phyloP scores from a whole-genome alignment of 2,113 vertebrate species.

The Actinemys pallida region DNA sequence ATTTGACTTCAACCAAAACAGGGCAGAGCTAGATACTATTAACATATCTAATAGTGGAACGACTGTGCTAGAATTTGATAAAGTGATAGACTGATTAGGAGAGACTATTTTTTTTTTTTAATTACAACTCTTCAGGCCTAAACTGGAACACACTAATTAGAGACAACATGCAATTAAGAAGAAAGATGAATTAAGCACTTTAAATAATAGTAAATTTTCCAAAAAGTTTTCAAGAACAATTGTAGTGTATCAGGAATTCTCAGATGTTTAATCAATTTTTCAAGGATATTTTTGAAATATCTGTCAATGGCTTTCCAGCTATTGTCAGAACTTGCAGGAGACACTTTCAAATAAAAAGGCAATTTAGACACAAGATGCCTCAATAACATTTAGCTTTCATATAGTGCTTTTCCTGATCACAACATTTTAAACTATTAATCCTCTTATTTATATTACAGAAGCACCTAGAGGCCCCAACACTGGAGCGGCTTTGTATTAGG shows the following conservation, averaged over 20 bases:
- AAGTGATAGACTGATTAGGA: not conserved
- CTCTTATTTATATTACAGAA: not conserved
- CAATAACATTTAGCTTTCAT: not conserved
- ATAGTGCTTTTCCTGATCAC: not conserved
- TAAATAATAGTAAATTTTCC: not conserved
- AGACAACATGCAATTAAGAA: not conserved
- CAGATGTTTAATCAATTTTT: not conserved
- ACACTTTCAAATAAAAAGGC: not conserved
- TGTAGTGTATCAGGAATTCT: not conserved
- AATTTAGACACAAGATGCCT: slow-evolving; percentile 26
- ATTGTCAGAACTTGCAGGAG: slow-evolving; percentile 16
- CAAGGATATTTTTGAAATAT: slow-evolving; percentile 6
- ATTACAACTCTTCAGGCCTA: not conserved
- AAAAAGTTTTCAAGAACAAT: not conserved
- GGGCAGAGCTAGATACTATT: not conserved
- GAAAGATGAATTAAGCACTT: not conserved
- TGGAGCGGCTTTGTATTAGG: not conserved
- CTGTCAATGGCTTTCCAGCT: not conserved
- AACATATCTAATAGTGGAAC: not conserved
- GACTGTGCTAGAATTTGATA: not conserved
- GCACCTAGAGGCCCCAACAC: not conserved
- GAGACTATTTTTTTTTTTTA: not conserved
- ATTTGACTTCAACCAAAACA: not conserved
- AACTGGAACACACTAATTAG: not conserved
- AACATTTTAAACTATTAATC: not conserved